Conservation (phyloP, 2,888 invertebrate genomes). For the Eristalis tenax region DNA sequence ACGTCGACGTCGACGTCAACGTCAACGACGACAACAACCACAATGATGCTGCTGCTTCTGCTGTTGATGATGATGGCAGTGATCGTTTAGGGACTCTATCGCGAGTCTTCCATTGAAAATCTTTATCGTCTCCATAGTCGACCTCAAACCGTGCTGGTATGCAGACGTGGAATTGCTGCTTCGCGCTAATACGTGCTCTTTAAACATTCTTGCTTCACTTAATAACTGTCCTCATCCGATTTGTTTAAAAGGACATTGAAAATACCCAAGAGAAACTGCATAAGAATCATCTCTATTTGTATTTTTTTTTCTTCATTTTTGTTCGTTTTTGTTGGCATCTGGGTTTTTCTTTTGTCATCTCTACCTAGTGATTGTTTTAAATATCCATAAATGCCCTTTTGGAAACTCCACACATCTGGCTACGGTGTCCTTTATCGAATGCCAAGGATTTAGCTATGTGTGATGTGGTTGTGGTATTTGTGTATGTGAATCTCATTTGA, state of each 20-base stretch:
- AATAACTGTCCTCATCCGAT: not conserved
- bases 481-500: conserved; percentile 42
- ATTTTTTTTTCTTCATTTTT: not conserved
- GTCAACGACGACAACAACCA: conserved; percentile 38
- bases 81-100: conserved; percentile 72
- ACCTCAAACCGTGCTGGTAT: conserved; percentile 80
- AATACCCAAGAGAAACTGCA: conserved; percentile 15
- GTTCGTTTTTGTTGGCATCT: not conserved
- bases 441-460: conserved; percentile 32
- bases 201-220: conserved; percentile 1
- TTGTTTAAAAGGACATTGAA: conserved; percentile 39
- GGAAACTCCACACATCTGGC: conserved; percentile 73
- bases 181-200: conserved; percentile 43
- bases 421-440: conserved; percentile 47
- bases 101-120: conserved; percentile 72
- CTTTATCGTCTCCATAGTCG: conserved; percentile 77
- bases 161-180: conserved; percentile 78
- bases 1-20: conserved; percentile 29
- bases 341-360: conserved; percentile 34
- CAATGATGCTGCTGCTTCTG: conserved; percentile 63
- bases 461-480: conserved; percentile 39
- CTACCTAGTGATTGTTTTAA: conserved; percentile 19
- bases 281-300: not conserved
- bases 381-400: conserved; percentile 38
- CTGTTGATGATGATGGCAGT: conserved; percentile 63